Conservation (phyloP, 2,113 vertebrate species). For the Regulus satrapa region DNA sequence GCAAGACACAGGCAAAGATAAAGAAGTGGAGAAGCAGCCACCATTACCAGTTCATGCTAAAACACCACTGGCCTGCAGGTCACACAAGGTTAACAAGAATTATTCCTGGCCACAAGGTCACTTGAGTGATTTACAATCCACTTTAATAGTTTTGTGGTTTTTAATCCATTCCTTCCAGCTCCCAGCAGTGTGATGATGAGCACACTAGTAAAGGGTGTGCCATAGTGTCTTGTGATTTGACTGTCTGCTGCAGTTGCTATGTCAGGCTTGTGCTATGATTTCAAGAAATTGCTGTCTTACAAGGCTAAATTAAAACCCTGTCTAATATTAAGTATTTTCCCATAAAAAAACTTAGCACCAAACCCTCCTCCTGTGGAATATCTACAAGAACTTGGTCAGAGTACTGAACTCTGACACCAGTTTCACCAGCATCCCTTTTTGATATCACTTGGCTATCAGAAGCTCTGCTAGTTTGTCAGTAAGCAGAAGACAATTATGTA, state of each 20-base stretch:
- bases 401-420: neutral
- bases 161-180: neutral
- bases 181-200: neutral
- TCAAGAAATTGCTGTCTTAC: neutral
- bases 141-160: neutral
- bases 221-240: neutral
- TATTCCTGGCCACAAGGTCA: neutral
- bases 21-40: neutral
- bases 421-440: neutral
- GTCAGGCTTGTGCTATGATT: neutral
- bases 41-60: neutral
- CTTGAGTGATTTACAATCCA: neutral
- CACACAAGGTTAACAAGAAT: neutral
- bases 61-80: neutral
- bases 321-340: neutral
- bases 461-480: neutral
- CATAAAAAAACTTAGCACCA: neutral
- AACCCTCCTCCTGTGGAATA: neutral
- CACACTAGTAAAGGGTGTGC: accelerated
- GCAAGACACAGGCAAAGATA: neutral
- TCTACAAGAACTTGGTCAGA: neutral
- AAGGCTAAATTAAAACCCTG: neutral
- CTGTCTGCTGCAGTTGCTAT: neutral
- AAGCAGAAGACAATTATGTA: neutral
- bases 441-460: neutral